Base-by-base conservation (phyloP, 2,888 invertebrate genomes). In the Tiliacea citrago region DNA sequence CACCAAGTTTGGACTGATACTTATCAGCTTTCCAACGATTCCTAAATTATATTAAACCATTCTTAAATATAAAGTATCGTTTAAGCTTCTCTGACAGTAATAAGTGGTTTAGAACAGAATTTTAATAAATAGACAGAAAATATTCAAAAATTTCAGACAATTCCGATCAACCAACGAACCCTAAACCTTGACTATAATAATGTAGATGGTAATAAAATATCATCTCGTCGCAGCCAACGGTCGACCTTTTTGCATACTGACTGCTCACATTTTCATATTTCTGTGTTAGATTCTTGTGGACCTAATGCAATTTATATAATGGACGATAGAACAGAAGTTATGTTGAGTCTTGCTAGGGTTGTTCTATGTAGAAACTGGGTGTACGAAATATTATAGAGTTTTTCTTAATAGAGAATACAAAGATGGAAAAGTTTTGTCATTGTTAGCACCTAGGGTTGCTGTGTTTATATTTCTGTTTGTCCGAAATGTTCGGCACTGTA, bases 181-280 rank as follows among this genome's bases (percentile, higher is more conserved):
- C 75, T 53, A 69, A 82, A 77, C 18, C 65, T 51, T 62, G 65
- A 65, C 61, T 79, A 76, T 72, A 71, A 77, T 66, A 77, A 62
- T 74, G 53, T 74, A 79, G 72, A 82, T 74, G 60, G 79, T 79
- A 87, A 82, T 85, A 87, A 82, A 85, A 82, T 82, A 87, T 75
- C 67, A 79, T 79, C 72, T 82, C 86, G 83, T 74, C 70, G 70
- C 62, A 65, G 77, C 73, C 79, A 76, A 45, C 87, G 77, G 82
- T 73, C 85, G 76, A 79, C 77, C 77, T 85, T 79, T 87, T 85
- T 79, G 73, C 85, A 85, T 82, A 82, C 73, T 62, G 75, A 81
- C 77, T 84, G 87, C 70, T 87, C 73, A 82, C 74, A 85, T 81
- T 87, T 85, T 79, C 76, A 85, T 85, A 85, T 85, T 79, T 87